Conservation (phyloP, 2,113 vertebrate species). For the Amia ocellicauda region DNA sequence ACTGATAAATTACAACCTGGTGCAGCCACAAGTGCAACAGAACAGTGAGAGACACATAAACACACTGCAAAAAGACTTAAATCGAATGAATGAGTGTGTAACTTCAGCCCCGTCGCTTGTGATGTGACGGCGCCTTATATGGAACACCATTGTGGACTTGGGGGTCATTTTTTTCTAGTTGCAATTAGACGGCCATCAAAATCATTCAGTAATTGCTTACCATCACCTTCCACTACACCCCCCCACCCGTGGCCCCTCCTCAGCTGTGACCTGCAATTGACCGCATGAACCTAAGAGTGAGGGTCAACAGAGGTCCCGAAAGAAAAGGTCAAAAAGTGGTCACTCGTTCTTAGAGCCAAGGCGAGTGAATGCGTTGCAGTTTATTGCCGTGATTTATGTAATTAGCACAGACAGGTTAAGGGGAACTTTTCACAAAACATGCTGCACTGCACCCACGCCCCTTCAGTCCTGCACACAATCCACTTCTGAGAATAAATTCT, state of each 20-base stretch:
- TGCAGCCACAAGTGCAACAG: constrained; percentile 37
- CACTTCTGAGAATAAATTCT: constrained; percentile 79
- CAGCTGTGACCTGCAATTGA: constrained; percentile 88
- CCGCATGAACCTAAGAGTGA: constrained; percentile 84
- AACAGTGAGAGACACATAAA: background rate
- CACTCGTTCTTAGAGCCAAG: constrained; percentile 66
- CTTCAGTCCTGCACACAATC: constrained; percentile 60
- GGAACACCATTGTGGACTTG: constrained; percentile 38
- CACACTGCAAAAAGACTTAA: no score
- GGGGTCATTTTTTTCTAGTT: constrained; percentile 58
- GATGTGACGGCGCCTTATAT: no score
- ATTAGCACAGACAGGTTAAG: constrained; percentile 80
- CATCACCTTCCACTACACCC: constrained; percentile 30
- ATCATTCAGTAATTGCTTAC: constrained; percentile 56
- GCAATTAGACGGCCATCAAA: constrained; percentile 67
- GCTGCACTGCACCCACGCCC: constrained; percentile 49
- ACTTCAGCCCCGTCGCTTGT: background rate
- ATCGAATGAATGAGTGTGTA: background rate
- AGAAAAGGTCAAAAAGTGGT: constrained; percentile 89
- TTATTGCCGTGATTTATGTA: constrained; percentile 91
- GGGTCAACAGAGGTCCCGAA: constrained; percentile 81
- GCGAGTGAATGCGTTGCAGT: constrained; percentile 71
- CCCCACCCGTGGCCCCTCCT: background rate
- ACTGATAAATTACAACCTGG: constrained; percentile 71
- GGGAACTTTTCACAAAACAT: constrained; percentile 68